Percentiles rank a stretch among this genome's conserved stretches.
phyloP scores from a whole-genome alignment of 2,113 vertebrate species.

The Actenoides lindsayi region DNA sequence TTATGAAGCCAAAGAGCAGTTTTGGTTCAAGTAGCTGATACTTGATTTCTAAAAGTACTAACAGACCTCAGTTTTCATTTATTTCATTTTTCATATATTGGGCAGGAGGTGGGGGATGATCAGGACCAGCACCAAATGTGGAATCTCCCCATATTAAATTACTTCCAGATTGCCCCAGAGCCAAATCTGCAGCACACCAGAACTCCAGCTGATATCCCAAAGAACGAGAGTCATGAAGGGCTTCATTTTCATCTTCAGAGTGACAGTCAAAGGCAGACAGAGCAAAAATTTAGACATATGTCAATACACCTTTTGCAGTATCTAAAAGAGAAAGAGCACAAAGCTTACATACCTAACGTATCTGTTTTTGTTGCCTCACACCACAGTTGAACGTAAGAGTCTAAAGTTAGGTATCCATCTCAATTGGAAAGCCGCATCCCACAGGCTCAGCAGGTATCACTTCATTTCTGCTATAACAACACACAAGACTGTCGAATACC shows the following conservation, averaged over 20 bases:
- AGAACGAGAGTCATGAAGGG: background rate
- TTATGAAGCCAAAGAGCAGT: background rate
- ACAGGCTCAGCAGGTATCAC: background rate
- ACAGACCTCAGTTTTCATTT: background rate
- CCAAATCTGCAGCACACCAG: background rate
- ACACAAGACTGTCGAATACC: background rate
- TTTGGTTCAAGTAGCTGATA: background rate
- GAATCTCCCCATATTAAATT: background rate
- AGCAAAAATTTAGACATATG: background rate
- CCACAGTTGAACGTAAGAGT: background rate
- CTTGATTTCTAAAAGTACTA: background rate
- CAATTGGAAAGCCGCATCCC: background rate
- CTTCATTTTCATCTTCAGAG: background rate
- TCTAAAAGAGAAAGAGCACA: background rate
- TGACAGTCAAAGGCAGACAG: background rate
- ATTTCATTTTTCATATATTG: background rate
- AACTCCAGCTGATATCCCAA: background rate
- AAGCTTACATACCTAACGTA: background rate
- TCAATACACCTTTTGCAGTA: background rate
- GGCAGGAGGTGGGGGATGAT: background rate
- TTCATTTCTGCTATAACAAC: background rate
- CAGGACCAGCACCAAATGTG: background rate
- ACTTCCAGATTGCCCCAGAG: background rate
- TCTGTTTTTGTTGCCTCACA: slow-evolving; percentile 22
- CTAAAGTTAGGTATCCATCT: slow-evolving; percentile 1